These are phyloP conservation scores for Cactoblastis cactorum DNA, from an alignment of 2,888 invertebrate genomes.

Conservation along the genomic window DNA sequence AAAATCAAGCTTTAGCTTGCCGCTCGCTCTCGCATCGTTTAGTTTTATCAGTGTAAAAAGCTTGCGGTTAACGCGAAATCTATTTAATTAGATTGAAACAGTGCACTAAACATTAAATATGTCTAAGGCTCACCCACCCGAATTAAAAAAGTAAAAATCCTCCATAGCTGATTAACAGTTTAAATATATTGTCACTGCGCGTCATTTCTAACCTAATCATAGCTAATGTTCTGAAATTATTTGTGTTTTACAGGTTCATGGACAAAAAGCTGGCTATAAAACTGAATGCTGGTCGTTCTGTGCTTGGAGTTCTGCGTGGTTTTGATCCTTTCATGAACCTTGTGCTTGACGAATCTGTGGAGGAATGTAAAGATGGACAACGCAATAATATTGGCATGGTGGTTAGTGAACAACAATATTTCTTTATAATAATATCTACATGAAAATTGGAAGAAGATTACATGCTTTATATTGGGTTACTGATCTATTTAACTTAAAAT, in stretches of 20 bases:
- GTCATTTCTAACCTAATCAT: slow-evolving; percentile 33
- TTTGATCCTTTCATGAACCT: slow-evolving; percentile 99
- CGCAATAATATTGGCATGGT: slow-evolving; percentile 98
- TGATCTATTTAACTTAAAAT: too few species aligned
- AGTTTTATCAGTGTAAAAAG: too few species aligned
- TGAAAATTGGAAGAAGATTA: too few species aligned
- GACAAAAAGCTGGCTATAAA: slow-evolving; percentile 95
- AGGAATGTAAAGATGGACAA: slow-evolving; percentile 94
- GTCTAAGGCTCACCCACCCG: slow-evolving; percentile 98
- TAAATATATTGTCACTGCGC: slow-evolving; percentile 26
- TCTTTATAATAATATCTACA: neutral
- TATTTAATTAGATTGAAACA: neutral
- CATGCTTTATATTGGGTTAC: too few species aligned
- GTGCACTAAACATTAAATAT: slow-evolving; percentile 70
- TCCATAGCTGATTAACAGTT: slow-evolving; percentile 5
- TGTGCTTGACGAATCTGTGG: slow-evolving; percentile 96
- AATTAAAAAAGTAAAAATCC: slow-evolving; percentile 93
- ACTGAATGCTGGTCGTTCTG: slow-evolving; percentile 95
- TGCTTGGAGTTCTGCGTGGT: slow-evolving; percentile 95
- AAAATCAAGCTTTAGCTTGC: neutral
- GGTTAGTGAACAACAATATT: slow-evolving; percentile 76
- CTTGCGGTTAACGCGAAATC: neutral
- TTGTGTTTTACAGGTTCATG: slow-evolving; percentile 88
- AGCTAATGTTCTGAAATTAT: neutral
- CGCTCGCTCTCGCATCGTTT: neutral